These are phyloP conservation scores for Silurus aristotelis DNA, from an alignment of 2,797 vertebrate species.

Conservation along the genomic window DNA sequence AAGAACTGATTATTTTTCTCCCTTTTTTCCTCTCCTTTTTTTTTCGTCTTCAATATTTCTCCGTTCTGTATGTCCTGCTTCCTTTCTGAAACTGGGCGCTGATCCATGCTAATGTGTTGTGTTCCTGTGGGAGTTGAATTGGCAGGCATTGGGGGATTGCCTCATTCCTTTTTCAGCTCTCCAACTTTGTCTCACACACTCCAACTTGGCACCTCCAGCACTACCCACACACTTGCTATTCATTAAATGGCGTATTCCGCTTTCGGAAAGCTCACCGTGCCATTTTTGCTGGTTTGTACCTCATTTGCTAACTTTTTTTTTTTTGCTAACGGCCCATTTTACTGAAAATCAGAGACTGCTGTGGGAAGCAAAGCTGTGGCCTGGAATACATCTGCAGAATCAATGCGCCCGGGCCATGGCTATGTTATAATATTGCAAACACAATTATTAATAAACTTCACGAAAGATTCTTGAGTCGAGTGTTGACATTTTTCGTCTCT, in stretches of 20 bases:
- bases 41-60: neutral
- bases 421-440: constrained; percentile 10
- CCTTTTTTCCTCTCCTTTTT: neutral
- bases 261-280: constrained; percentile 1
- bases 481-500: neutral
- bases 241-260: neutral
- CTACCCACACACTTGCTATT: constrained; percentile 10
- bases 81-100: neutral
- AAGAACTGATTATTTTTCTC: neutral
- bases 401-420: neutral
- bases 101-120: constrained; percentile 12
- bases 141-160: constrained; percentile 5
- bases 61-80: neutral
- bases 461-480: neutral
- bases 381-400: neutral
- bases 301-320: constrained; percentile 10
- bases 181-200: constrained; percentile 26
- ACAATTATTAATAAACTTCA: constrained; percentile 13
- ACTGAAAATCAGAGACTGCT: neutral
- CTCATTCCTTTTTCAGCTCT: constrained; percentile 18
- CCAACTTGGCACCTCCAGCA: constrained; percentile 1
- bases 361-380: neutral
- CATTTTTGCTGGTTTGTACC: neutral
- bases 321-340: neutral
- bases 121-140: constrained; percentile 18